Base-by-base conservation (phyloP, 2,888 invertebrate species). In the Conistra vaccinii region DNA sequence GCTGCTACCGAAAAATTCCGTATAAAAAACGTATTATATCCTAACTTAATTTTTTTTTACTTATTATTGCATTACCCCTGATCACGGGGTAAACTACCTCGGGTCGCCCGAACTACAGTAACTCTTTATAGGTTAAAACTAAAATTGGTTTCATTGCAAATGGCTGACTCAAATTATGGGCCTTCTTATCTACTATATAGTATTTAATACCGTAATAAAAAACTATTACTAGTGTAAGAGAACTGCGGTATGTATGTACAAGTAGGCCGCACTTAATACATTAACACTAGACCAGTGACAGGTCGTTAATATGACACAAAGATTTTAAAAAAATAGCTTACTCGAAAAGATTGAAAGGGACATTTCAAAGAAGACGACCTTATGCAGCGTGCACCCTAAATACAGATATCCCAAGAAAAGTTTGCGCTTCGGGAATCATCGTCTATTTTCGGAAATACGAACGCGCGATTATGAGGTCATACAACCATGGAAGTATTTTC, bases 151-250 rank as follows among this genome's bases (percentile, higher is more conserved):
- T 12, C 32, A 53, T 1, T 51, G 17, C 17, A 32, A 39, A 39
- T n/a, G 2, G 7, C 23, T 6, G 4, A 69, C 53, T 61, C 29
- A 70, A 76, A 70, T 53, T 39, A 48, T 61, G 45, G 60, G 35
- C 60, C 53, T 45, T 2, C 7, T 10, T 29, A 29, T 10, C 20
- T 45, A 29, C 0, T 12, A 51, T 12, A 42, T 58, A 14, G 20
- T 60, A 10, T 32, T 29, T n/a, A 29, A 45, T 35, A 45, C n/a
- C 12, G 35, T 29, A 35, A 20, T 39, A 66, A 39, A 57, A 65
- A 32, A 42, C 7, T 39, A 57, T 26, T 10, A 48, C 29, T 42
- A 26, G 20, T 29, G 9, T 14, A 14, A 35, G 51, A 45, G n/a
- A 51, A 29, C n/a, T 29, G 53, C 60, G n/a, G 45, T 69, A 61